A percentile compares a stretch with the other conserved stretches of the same genome.
phyloP scores from a whole-genome alignment of 2,888 invertebrate species.

The Nemotelus pantherinus region DNA sequence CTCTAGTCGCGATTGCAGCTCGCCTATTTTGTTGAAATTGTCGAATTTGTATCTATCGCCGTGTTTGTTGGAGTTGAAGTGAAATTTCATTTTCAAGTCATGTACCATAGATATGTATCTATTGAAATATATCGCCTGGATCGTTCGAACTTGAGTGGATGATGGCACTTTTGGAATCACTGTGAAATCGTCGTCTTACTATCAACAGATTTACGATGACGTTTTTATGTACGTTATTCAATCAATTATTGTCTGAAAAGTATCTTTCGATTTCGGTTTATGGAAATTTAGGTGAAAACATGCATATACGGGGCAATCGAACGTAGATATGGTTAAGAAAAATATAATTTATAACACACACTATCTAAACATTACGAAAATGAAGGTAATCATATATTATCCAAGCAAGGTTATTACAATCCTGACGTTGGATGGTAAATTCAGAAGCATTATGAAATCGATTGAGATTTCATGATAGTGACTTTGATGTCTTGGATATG shows the following conservation, averaged over 20 bases:
- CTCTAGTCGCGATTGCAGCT: not conserved
- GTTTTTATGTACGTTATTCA: conserved; percentile 41
- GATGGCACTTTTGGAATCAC: not conserved
- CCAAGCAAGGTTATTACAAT: no score
- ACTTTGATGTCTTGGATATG: conserved; percentile 15
- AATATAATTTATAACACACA: no score
- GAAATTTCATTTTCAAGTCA: not conserved
- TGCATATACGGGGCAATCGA: no score
- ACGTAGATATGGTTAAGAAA: no score
- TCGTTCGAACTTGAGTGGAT: conserved; percentile 9
- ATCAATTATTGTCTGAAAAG: conserved; percentile 41
- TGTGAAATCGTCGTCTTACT: conserved; percentile 12
- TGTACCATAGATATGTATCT: conserved; percentile 25
- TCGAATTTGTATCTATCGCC: conserved; percentile 32
- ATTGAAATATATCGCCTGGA: conserved; percentile 1
- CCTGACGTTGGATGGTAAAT: not conserved
- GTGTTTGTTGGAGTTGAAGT: not conserved
- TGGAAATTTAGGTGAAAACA: not conserved
- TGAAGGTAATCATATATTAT: no score
- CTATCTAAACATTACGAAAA: no score
- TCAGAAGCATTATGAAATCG: conserved; percentile 33
- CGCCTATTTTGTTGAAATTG: conserved; percentile 19
- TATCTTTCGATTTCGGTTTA: conserved; percentile 11
- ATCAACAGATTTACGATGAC: conserved; percentile 36
- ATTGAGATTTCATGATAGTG: conserved; percentile 27